Evolutionary conservation across 2,797 vertebrate species (phyloP), one percentile per base, ranked within the genome.

Genomic region (Salmo trutta): DNA sequence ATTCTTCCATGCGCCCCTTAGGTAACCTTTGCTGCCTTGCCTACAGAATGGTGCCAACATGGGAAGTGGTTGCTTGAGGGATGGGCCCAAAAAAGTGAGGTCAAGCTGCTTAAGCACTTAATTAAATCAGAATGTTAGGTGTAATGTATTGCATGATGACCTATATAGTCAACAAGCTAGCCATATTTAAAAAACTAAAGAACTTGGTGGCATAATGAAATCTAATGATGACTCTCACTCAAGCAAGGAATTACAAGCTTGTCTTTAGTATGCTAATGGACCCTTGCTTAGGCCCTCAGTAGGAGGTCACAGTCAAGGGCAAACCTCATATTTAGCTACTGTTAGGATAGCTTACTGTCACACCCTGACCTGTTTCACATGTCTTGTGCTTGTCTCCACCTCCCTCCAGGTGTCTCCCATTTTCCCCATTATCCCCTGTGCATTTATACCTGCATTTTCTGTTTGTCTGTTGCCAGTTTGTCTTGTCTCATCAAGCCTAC

Each of bases 131-230:
- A 53, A 77, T 33, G 67, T 75, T 59, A 29, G 81, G 76, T 78
- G 67, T 68, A 85, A 80, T 70, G 76, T 56, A 36, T 27, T 68
- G 41, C 74, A 77, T 71, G 54, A 70, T 68, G 69, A 77, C 78
- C 74, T 74, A 41, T 77, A 76, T 65, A 77, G 77, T 80, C 85
- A 80, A 14, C 41, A 12, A 47, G 41, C 41, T 69, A 36, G 29
- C 52, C 79, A 84, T 87, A 81, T 84, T 87, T 85, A 65, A 84
- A 76, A 81, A 80, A 29, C 52, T 3, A 27, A 67, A 27, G 74
- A 82, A 86, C 78, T 86, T 81, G 77, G 79, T 84, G 65, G 83
- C 53, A 75, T 85, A 86, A 85, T 88, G 82, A 84, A 88, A 84
- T 74, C 51, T 87, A 87, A 87, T 84, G 83, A 86, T 78, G 77